These are phyloP conservation scores for Platypus cylindrus DNA, from an alignment of 2,888 invertebrate species.

Conservation along the genomic window DNA sequence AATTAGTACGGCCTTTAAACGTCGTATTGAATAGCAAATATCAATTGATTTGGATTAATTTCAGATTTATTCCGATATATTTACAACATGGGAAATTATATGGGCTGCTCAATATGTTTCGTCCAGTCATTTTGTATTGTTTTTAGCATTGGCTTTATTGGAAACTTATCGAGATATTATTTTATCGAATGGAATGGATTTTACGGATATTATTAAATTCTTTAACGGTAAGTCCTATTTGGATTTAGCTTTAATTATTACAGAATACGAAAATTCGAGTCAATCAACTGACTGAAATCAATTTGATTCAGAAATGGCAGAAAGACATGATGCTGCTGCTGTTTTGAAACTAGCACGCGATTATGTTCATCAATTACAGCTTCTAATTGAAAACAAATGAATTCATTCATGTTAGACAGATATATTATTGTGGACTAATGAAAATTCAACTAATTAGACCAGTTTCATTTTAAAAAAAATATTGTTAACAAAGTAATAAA, in stretches of 20 bases:
- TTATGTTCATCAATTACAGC: slow-evolving; percentile 78
- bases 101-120: slow-evolving; percentile 87
- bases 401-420: slow-evolving; percentile 18
- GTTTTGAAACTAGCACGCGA: slow-evolving; percentile 75
- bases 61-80: slow-evolving; percentile 77
- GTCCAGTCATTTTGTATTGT: slow-evolving; percentile 82
- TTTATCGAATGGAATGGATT: slow-evolving; percentile 91
- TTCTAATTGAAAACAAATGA: slow-evolving; percentile 84
- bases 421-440: too few relatives aligned
- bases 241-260: too few relatives aligned
- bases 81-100: slow-evolving; percentile 87
- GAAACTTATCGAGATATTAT: slow-evolving; percentile 92
- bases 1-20: slow-evolving; percentile 40
- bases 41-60: too few relatives aligned
- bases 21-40: too few relatives aligned
- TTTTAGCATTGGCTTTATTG: slow-evolving; percentile 81
- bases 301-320: slow-evolving; percentile 83
- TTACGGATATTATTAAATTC: slow-evolving; percentile 95
- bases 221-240: slow-evolving; percentile 66
- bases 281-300: neutral
- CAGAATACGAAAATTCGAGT: neutral
- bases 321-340: slow-evolving; percentile 76
- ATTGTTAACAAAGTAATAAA: too few relatives aligned
- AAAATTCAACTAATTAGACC: too few relatives aligned
- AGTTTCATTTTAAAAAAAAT: too few relatives aligned